A percentile compares a stretch with the other conserved stretches of the same genome.
These are phyloP conservation scores for Eublepharis macularius DNA, from an alignment of 2,113 vertebrate genomes.

Conservation along the genomic window DNA sequence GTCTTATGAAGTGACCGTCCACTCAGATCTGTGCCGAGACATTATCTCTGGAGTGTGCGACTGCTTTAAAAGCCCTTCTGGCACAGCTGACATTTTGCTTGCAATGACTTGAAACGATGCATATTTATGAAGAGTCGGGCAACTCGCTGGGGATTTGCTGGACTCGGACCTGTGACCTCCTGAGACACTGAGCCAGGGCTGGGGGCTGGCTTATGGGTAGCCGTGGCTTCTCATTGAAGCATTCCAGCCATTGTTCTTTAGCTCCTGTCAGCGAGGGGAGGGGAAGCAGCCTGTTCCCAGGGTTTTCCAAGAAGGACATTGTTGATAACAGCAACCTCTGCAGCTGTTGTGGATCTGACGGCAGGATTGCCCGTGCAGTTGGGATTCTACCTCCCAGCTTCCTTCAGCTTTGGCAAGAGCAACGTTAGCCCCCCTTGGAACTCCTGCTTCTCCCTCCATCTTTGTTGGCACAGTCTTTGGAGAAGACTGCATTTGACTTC, in stretches of 20 bases:
- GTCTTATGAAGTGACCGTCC: conserved; percentile 11
- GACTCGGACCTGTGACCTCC: rapidly evolving
- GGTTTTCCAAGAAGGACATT: not conserved
- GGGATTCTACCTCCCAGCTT: not conserved
- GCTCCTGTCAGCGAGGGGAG: not conserved
- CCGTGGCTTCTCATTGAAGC: conserved; percentile 24
- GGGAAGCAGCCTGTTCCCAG: not conserved
- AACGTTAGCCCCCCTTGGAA: no score
- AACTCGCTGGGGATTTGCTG: not conserved
- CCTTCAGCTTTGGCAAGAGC: not conserved
- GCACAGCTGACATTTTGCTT: conserved; percentile 32
- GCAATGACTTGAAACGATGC: not conserved
- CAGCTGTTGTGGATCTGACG: not conserved
- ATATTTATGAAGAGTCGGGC: conserved; percentile 22
- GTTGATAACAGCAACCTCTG: not conserved
- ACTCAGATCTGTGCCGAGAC: rapidly evolving
- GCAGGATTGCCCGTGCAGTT: not conserved
- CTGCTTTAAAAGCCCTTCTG: conserved; percentile 3
- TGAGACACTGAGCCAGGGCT: not conserved
- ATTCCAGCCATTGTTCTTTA: not conserved
- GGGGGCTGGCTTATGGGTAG: not conserved
- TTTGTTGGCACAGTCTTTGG: not conserved
- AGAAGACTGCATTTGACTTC: not conserved
- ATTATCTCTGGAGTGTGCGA: not conserved
- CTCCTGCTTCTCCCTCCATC: not conserved